Percentiles rank a stretch among this genome's conserved stretches.
These are phyloP conservation scores for Yponomeuta evonymella DNA, from an alignment of 2,888 invertebrate species.

Conservation along the genomic window DNA sequence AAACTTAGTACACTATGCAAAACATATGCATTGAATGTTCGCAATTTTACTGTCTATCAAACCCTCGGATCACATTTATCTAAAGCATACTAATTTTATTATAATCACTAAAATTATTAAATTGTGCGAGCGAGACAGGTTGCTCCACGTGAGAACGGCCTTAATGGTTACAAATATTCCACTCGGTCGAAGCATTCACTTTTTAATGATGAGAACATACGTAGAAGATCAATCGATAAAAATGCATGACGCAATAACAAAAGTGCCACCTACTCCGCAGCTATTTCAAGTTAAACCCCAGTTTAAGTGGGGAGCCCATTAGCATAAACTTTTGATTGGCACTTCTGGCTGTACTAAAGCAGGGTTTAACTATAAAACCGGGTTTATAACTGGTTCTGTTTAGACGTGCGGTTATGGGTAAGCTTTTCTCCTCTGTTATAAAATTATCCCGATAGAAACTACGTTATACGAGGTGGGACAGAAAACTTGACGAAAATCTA, in stretches of 20 bases:
- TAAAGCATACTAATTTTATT: too few species aligned
- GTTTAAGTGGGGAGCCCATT: conserved; percentile 30
- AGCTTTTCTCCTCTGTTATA: not conserved
- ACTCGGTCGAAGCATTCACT: not conserved
- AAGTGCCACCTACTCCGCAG: conserved; percentile 12
- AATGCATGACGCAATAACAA: not conserved
- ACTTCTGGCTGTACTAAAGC: conserved; percentile 23
- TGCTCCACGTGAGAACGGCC: too few species aligned
- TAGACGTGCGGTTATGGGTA: conserved; percentile 4
- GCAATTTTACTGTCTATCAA: too few species aligned
- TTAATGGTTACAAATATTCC: too few species aligned
- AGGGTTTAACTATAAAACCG: conserved; percentile 34
- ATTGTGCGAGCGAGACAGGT: too few species aligned
- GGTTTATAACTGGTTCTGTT: conserved; percentile 32
- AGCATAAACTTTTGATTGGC: conserved; percentile 46
- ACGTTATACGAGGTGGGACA: not conserved
- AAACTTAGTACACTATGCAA: too few species aligned
- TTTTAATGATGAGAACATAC: not conserved
- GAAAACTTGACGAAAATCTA: too few species aligned
- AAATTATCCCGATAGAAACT: not conserved
- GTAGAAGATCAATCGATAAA: not conserved
- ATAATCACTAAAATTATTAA: too few species aligned
- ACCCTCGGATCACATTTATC: too few species aligned
- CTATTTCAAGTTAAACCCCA: conserved; percentile 14
- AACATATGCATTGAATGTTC: too few species aligned